phyloP scores from a whole-genome alignment of 2,888 invertebrate genomes.

The Megaustenia siamemsis region DNA sequence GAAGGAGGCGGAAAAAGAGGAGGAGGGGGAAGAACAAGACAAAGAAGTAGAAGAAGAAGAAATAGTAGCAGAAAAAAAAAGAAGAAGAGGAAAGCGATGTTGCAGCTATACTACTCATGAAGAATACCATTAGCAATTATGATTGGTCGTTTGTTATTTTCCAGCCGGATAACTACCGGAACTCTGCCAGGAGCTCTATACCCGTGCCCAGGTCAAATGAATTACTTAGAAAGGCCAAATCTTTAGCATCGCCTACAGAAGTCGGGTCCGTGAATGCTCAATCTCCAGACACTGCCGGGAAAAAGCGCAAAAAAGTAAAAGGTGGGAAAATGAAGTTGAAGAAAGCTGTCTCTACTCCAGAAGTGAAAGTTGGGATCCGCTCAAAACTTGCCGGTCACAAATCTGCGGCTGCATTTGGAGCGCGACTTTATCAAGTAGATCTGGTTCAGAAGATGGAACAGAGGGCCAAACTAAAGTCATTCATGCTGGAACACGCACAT shows the following conservation, averaged over 20 bases:
- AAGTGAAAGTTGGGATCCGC: background rate
- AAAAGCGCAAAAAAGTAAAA: background rate
- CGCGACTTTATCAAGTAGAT: slow-evolving; percentile 56
- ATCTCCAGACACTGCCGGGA: background rate
- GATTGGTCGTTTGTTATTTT: background rate
- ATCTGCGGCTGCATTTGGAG: slow-evolving; percentile 58
- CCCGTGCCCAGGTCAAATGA: slow-evolving; percentile 72
- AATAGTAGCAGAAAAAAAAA: no score
- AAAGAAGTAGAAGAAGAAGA: no score
- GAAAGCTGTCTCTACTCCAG: background rate
- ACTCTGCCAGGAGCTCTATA: slow-evolving; percentile 73
- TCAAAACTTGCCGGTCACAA: slow-evolving; percentile 45
- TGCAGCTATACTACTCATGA: no score
- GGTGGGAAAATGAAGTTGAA: slow-evolving; percentile 1
- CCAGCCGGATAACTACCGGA: slow-evolving; percentile 75
- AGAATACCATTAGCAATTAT: background rate
- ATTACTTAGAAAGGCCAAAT: slow-evolving; percentile 63
- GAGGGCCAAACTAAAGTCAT: slow-evolving; percentile 55
- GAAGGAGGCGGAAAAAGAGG: no score
- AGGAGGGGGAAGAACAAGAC: no score
- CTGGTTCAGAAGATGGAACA: slow-evolving; percentile 50
- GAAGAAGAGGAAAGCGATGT: no score
- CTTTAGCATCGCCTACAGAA: background rate
- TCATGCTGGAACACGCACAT: slow-evolving; percentile 65
- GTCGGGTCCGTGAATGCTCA: background rate